phyloP scores from a whole-genome alignment of 1,140 invertebrate species.

The Drosophila aff. region DNA sequence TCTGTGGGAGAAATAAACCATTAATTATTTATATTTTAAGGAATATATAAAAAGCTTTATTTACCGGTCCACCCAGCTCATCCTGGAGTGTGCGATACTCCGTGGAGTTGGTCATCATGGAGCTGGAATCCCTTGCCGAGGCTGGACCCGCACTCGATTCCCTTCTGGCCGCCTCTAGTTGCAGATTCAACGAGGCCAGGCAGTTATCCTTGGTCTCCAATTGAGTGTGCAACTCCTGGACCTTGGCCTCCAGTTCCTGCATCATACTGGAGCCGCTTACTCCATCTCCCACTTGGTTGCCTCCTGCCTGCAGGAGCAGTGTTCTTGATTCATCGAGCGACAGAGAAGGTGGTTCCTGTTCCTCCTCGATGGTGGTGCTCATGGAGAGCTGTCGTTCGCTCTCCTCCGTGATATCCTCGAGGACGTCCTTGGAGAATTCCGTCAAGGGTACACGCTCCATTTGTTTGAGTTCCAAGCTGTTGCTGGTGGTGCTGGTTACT shows the following conservation, averaged over 20 bases:
- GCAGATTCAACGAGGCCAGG: slow-evolving; percentile 84
- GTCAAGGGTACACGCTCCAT: slow-evolving; percentile 76
- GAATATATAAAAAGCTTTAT: neutral
- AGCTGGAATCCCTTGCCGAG: slow-evolving; percentile 84
- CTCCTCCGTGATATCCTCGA: slow-evolving; percentile 84
- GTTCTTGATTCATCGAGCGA: slow-evolving; percentile 72
- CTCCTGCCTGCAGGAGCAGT: slow-evolving; percentile 44
- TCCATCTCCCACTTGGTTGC: slow-evolving; percentile 2
- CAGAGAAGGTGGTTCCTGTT: slow-evolving; percentile 48
- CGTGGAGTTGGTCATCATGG: slow-evolving; percentile 84
- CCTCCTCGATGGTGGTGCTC: slow-evolving; percentile 69
- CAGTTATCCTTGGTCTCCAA: slow-evolving; percentile 85
- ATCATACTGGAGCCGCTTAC: slow-evolving; percentile 68
- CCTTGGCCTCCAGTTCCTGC: slow-evolving; percentile 73
- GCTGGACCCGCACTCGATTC: slow-evolving; percentile 64
- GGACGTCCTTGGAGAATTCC: slow-evolving; percentile 77
- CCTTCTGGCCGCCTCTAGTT: slow-evolving; percentile 84
- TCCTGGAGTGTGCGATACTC: slow-evolving; percentile 86
- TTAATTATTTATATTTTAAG: neutral
- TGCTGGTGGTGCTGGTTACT: neutral
- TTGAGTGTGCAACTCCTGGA: slow-evolving; percentile 84
- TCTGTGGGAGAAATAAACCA: slow-evolving; percentile 82
- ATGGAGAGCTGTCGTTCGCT: slow-evolving; percentile 73
- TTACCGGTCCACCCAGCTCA: slow-evolving; percentile 84
- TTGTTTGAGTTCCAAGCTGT: slow-evolving; percentile 58